A percentile compares a stretch with the other conserved stretches of the same genome.
These are phyloP conservation scores for Phrynosoma blainvillii DNA, from an alignment of 2,113 vertebrate species.

Conservation along the genomic window DNA sequence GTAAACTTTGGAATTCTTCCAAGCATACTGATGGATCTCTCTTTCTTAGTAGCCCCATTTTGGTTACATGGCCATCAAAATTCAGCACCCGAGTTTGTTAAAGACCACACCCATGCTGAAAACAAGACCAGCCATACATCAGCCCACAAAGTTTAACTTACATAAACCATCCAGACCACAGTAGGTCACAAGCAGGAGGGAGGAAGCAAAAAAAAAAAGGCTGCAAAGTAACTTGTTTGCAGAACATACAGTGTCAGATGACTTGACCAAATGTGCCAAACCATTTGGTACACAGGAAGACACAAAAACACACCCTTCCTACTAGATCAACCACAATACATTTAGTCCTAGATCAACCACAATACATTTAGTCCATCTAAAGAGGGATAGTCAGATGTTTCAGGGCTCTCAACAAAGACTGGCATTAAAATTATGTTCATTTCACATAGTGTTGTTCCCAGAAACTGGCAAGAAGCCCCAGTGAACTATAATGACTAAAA, in stretches of 20 bases:
- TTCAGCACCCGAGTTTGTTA: background rate
- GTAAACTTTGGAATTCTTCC: background rate
- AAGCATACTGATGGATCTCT: background rate
- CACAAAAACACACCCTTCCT: background rate
- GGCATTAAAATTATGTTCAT: no score
- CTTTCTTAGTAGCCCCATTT: background rate
- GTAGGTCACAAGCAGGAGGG: background rate
- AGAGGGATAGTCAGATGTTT: background rate
- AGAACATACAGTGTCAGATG: background rate
- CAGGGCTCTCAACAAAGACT: background rate
- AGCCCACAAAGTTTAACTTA: no score
- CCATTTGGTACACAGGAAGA: background rate
- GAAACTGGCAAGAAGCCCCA: no score
- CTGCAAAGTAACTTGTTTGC: background rate
- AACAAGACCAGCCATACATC: background rate
- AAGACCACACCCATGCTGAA: background rate
- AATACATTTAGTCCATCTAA: no score
- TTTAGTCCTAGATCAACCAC: background rate
- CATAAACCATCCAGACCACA: background rate
- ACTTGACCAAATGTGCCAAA: background rate
- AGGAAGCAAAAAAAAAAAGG: no score
- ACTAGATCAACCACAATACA: background rate
- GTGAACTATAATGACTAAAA: no score
- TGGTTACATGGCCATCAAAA: background rate
- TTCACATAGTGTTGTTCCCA: no score